phyloP scores from a whole-genome alignment of 2,797 vertebrate genomes.

The Eospalax fontanierii region DNA sequence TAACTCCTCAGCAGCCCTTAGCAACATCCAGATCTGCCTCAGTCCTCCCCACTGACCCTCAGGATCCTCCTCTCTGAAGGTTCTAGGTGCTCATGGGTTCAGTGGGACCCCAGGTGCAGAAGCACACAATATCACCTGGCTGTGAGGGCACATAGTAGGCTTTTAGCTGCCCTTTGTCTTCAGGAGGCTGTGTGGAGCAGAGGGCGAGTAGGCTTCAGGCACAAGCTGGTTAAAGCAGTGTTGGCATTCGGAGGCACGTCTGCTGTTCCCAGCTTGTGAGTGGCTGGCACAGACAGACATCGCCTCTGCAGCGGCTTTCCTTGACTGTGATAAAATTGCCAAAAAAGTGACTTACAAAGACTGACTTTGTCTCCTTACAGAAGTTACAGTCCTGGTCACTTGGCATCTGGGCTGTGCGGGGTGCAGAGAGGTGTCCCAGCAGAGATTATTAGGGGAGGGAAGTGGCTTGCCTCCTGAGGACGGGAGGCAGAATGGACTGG shows the following conservation, averaged over 20 bases:
- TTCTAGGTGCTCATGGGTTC: not conserved
- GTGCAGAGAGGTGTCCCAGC: not conserved
- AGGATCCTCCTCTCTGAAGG: not conserved
- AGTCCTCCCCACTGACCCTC: not conserved
- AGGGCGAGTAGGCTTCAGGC: not conserved
- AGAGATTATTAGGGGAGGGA: not conserved
- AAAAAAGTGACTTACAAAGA: not conserved
- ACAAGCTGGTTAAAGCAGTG: rapidly evolving
- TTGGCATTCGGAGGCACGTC: rapidly evolving
- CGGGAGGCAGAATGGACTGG: not conserved
- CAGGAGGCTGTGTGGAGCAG: rapidly evolving
- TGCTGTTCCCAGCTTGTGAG: rapidly evolving
- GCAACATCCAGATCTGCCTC: not conserved
- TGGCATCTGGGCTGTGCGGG: not conserved
- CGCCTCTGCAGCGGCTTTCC: no score
- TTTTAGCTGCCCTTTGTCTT: not conserved
- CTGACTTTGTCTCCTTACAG: not conserved
- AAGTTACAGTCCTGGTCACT: not conserved
- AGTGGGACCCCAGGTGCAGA: not conserved
- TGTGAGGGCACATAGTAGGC: no score
- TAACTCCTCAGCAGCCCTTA: not conserved
- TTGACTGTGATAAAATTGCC: not conserved
- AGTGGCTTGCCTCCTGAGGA: not conserved
- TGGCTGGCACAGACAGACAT: not conserved
- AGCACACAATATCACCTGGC: not conserved